A percentile compares a stretch with the other conserved stretches of the same genome.
These are phyloP conservation scores for Sylvia borin DNA, from an alignment of 2,797 vertebrate species.

Conservation along the genomic window DNA sequence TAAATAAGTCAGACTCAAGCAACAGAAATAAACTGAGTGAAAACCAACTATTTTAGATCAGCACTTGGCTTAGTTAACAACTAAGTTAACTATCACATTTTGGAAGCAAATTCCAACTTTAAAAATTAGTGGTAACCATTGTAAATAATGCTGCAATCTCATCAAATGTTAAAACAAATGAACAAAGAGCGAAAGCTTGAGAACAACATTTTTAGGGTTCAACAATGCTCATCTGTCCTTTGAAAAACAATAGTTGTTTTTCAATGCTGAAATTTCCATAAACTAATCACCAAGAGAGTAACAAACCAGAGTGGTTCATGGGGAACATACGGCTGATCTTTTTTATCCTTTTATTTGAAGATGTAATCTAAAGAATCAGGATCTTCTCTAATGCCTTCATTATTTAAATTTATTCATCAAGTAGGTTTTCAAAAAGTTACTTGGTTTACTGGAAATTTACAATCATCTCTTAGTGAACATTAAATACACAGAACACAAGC, in stretches of 20 bases:
- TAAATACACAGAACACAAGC: background rate
- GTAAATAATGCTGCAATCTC: background rate
- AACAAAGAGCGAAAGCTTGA: background rate
- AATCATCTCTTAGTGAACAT: background rate
- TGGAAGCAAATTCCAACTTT: background rate
- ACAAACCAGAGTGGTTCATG: background rate
- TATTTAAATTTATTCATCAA: conserved; percentile 44
- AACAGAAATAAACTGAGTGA: background rate
- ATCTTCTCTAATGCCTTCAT: background rate
- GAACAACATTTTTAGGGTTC: background rate
- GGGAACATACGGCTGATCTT: background rate
- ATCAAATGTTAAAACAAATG: background rate
- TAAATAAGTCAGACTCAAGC: background rate
- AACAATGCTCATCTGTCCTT: background rate
- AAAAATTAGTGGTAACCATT: background rate
- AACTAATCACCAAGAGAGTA: background rate
- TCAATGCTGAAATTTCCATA: background rate
- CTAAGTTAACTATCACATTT: background rate
- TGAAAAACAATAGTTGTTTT: background rate
- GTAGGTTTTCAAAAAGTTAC: background rate
- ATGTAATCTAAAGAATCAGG: background rate
- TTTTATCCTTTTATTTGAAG: background rate
- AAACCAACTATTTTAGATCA: background rate
- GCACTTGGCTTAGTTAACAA: background rate
- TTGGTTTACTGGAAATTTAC: background rate